Conservation (phyloP, 2,888 invertebrate species). For the Lagria hirta region DNA sequence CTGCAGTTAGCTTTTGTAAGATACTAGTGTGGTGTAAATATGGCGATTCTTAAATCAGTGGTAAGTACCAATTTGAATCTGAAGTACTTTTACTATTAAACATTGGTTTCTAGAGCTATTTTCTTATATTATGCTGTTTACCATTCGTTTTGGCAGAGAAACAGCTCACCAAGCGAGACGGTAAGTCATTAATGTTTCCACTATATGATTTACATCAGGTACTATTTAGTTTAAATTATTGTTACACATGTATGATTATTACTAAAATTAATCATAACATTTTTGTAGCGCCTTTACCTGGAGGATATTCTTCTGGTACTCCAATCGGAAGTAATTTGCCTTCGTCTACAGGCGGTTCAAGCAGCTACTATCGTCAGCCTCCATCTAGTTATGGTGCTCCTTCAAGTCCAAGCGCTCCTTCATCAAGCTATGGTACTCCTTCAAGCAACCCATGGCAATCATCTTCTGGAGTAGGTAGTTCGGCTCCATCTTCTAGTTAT, state of each 20-base stretch:
- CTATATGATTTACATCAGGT: no score
- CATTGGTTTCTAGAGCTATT: conserved; percentile 40
- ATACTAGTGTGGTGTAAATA: no score
- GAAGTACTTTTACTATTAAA: no score
- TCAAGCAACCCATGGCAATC: no score
- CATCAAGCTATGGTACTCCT: conserved; percentile 48
- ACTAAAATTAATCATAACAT: no score
- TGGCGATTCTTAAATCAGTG: conserved; percentile 35
- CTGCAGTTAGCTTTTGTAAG: no score
- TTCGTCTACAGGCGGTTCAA: conserved; percentile 26
- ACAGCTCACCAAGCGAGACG: conserved; percentile 42
- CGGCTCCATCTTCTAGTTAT: conserved; percentile 39
- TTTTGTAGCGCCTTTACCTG: conserved; percentile 27
- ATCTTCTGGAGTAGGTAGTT: no score
- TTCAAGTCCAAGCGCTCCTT: conserved; percentile 23
- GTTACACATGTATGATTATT: no score
- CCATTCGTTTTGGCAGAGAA: conserved; percentile 31
- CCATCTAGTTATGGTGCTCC: conserved; percentile 22
- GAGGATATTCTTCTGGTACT: conserved; percentile 29
- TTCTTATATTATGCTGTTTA: conserved; percentile 41
- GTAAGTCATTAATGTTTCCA: conserved; percentile 32
- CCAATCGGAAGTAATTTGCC: conserved; percentile 27
- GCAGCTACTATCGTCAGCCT: no score
- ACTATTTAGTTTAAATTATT: no score
- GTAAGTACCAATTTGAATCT: conserved; percentile 33